Evolutionary conservation across 2,113 vertebrate genomes (phyloP).

Genomic region (Psittacara wagleri): DNA sequence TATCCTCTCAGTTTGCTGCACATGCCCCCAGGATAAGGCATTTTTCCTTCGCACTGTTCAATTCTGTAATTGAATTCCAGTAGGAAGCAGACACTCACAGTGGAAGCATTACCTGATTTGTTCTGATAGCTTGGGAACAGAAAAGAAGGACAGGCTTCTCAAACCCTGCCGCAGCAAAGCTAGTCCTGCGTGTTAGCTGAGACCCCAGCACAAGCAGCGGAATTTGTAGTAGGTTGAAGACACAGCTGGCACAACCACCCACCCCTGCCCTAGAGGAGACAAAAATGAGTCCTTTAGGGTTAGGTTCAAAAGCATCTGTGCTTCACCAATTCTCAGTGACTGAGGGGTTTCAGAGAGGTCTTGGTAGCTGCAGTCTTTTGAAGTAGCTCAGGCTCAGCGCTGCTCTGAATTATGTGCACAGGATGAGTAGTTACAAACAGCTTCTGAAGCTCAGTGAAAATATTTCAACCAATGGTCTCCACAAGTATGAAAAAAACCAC

Average conservation of each 20-base stretch:
- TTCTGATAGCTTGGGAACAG: neutral
- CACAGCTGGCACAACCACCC: neutral
- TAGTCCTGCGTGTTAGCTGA: neutral
- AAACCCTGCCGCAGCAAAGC: neutral
- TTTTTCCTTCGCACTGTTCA: neutral
- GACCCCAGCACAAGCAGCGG: accelerated
- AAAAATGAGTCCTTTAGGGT: neutral
- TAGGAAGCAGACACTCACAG: neutral
- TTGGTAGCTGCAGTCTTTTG: neutral
- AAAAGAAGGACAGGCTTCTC: neutral
- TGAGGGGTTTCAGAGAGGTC: neutral
- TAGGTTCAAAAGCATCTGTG: neutral
- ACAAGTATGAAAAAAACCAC: neutral
- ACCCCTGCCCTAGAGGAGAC: neutral
- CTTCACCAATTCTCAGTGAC: neutral
- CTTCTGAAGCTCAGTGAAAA: neutral
- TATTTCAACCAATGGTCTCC: neutral
- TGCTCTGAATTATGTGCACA: neutral
- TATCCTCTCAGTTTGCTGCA: accelerated
- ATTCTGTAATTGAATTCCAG: neutral
- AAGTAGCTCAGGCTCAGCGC: neutral
- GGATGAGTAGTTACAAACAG: neutral
- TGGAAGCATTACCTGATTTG: neutral
- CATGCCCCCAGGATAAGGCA: neutral
- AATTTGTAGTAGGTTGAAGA: neutral